These are phyloP conservation scores for Leguminivora glycinivorella DNA, from an alignment of 1,140 invertebrate species.

Conservation along the genomic window DNA sequence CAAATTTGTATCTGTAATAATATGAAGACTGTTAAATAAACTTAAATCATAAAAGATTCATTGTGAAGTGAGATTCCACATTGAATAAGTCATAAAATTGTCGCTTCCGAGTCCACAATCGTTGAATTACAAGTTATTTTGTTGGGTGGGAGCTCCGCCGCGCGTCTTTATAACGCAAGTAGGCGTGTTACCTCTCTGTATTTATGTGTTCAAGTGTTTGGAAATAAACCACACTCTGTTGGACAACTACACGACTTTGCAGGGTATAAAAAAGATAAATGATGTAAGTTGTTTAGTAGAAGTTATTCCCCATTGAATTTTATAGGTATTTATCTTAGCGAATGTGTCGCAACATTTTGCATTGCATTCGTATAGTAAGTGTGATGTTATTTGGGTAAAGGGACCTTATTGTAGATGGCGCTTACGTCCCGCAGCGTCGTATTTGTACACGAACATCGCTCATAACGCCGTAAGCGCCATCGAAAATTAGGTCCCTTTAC, in stretches of 20 bases:
- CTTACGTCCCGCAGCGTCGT: no score
- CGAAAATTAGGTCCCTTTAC: no score
- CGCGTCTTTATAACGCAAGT: slow-evolving; percentile 21
- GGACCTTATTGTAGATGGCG: no score
- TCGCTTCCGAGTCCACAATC: slow-evolving; percentile 28
- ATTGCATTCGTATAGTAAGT: no score
- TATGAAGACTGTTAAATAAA: background rate
- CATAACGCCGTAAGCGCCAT: no score
- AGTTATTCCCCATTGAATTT: background rate
- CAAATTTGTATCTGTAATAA: slow-evolving; percentile 3
- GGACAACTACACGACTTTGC: background rate
- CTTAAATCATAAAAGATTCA: slow-evolving; percentile 23
- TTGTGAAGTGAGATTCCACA: slow-evolving; percentile 13
- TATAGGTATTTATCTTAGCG: background rate
- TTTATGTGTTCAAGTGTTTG: slow-evolving; percentile 28
- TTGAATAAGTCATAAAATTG: slow-evolving; percentile 25
- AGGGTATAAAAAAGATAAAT: background rate
- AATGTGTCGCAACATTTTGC: background rate
- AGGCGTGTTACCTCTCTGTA: slow-evolving; percentile 24
- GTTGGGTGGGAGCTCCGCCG: slow-evolving; percentile 11
- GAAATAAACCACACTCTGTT: slow-evolving; percentile 17
- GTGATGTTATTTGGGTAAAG: no score
- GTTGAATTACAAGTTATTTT: slow-evolving; percentile 26
- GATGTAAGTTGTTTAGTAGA: background rate
- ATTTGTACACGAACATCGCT: no score